These are phyloP conservation scores for Acestrorhynchus altus DNA, from an alignment of 2,797 vertebrate species.

Conservation along the genomic window DNA sequence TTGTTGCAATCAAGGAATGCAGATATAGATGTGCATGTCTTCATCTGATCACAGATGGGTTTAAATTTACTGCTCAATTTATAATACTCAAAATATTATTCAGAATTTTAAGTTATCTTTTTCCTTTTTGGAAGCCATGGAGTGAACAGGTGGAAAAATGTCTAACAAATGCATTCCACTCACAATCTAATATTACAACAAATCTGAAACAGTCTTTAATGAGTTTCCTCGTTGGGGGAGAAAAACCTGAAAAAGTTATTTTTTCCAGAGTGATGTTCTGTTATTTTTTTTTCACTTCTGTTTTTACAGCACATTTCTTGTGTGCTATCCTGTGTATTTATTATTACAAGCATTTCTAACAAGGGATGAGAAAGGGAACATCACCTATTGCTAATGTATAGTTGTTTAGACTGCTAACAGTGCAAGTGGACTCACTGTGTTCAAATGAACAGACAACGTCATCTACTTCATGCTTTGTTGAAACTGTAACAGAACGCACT, in stretches of 20 bases:
- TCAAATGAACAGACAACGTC: constrained; percentile 16
- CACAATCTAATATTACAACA: background rate
- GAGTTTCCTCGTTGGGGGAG: background rate
- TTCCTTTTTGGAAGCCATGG: background rate
- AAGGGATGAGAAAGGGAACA: constrained; percentile 6
- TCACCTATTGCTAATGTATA: background rate
- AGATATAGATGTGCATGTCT: background rate
- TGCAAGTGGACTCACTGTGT: constrained; percentile 18
- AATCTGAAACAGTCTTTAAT: background rate
- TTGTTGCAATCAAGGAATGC: background rate
- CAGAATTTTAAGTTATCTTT: background rate
- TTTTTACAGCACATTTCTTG: background rate
- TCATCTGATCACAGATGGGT: background rate
- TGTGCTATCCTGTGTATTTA: background rate
- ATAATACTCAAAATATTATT: background rate
- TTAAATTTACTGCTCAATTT: background rate
- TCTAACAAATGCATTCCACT: constrained; percentile 1
- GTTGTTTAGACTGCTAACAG: constrained; percentile 25
- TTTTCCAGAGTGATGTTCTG: background rate
- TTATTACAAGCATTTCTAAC: constrained; percentile 5
- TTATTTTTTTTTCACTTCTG: background rate
- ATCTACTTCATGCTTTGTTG: constrained; percentile 31
- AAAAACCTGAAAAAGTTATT: too few relatives aligned
- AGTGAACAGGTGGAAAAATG: background rate
- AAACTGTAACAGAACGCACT: constrained; percentile 31